Evolutionary conservation across 2,888 invertebrate species (phyloP), one percentile per base, ranked within the genome.

Genomic region (Patella depressa): DNA sequence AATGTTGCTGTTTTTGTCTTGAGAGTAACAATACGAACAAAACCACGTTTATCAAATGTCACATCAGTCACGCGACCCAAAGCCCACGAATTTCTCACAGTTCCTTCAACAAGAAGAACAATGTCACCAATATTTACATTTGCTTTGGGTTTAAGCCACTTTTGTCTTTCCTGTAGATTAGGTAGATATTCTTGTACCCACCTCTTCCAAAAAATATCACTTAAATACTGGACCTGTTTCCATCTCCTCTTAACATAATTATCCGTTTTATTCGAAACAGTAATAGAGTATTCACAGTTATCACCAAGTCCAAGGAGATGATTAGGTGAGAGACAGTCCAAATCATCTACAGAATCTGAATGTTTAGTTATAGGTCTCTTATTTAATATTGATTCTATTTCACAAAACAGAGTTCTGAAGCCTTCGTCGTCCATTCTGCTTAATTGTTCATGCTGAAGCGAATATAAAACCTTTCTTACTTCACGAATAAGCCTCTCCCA

Each of bases 401-500:
- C 80, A 73, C 80, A 80, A 19, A 82, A 72, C 55, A 82, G 59
- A 12, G 80, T 82, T 14, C 53, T 65, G 14, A 83, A 65, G 17
- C 69, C 71, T 55, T 81, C 83, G 76, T 80, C 81, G 73, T 79
- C 79, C 24, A 82, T 34, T 17, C 34, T 65, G 24, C 72, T 19
- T 7, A 65, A 34, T 53, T 82, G 80, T 17, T 76, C 57, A 19
- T 72, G 54, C n/a, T 80, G 14, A 1, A 83, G 15, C 12, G 75
- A 73, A 69, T 71, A 72, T 12, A 79, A 71, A 17, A 83, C 73
- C 17, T 75, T 74, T 15, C 82, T 59, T 9, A 78, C 76, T 45
- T 75, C 71, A 54, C 83, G 34, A 54, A 82, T 83, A 24, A 79
- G 54, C 55, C 83, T 53, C 78, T 83, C 81, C 81, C 81, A 83